Conservation (phyloP, 1,140 invertebrate genomes). For the Hyles euphorbiae region DNA sequence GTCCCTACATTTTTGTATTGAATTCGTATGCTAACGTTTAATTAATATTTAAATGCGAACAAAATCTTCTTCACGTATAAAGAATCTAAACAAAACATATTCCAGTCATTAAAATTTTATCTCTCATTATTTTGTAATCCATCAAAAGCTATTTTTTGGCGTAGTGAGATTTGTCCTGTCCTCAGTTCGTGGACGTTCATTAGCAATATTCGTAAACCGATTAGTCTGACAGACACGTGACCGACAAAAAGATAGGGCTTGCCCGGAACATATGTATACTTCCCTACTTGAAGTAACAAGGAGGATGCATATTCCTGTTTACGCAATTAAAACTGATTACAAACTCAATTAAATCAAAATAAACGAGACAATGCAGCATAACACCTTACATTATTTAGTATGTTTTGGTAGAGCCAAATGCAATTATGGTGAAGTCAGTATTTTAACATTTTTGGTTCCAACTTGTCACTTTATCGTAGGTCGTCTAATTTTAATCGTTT, state of each 20-base stretch:
- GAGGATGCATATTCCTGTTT: background rate
- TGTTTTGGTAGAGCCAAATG: too few species aligned
- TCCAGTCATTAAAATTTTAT: background rate
- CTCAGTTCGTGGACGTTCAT: constrained; percentile 7
- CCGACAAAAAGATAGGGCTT: background rate
- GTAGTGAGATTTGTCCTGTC: constrained; percentile 8
- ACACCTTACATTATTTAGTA: too few species aligned
- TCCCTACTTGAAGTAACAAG: background rate
- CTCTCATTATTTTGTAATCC: constrained; percentile 4
- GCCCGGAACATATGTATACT: background rate
- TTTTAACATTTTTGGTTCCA: too few species aligned
- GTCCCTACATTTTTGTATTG: too few species aligned
- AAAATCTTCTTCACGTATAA: background rate
- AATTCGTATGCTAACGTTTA: too few species aligned
- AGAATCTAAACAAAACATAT: background rate
- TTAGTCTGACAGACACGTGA: constrained; percentile 10
- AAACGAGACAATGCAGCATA: too few species aligned
- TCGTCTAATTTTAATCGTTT: too few species aligned
- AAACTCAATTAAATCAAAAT: too few species aligned
- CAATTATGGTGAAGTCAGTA: too few species aligned
- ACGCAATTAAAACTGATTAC: too few species aligned
- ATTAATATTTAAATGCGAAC: too few species aligned
- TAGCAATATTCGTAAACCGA: constrained; percentile 20
- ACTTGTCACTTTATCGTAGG: too few species aligned
- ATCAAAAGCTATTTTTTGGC: constrained; percentile 5